Conservation (phyloP, 2,888 invertebrate species). For the Habroteleia sp. region DNA sequence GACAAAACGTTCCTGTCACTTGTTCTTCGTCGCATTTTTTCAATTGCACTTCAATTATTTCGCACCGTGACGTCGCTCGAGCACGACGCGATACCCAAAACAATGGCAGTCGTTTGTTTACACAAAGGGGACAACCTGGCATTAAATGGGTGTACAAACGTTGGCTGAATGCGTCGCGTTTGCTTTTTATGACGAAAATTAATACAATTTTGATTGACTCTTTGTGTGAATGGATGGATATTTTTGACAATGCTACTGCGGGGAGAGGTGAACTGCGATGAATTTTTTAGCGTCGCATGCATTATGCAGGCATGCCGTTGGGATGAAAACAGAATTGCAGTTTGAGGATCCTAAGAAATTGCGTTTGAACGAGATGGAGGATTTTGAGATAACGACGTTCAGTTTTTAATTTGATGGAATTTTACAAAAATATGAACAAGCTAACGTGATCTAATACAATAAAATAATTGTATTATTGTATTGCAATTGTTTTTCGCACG, state of each 20-base stretch:
- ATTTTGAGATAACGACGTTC: too few relatives aligned
- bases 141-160: constrained; percentile 46
- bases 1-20: constrained; percentile 63
- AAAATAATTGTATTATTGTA: too few relatives aligned
- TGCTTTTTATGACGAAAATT: constrained; percentile 31
- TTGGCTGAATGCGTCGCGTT: constrained; percentile 33
- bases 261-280: too few relatives aligned
- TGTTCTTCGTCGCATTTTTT: constrained; percentile 35
- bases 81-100: constrained; percentile 52
- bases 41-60: constrained; percentile 66
- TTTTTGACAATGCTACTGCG: too few relatives aligned
- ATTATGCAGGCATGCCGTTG: too few relatives aligned
- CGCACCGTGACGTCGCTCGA: constrained; percentile 56
- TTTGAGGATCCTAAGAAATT: too few relatives aligned
- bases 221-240: constrained; percentile 19
- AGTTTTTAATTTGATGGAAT: too few relatives aligned
- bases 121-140: constrained; percentile 41
- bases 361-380: too few relatives aligned
- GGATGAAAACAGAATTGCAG: not conserved
- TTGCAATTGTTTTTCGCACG: too few relatives aligned
- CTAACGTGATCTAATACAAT: too few relatives aligned
- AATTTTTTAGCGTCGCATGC: constrained; percentile 19
- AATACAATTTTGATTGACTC: constrained; percentile 54
- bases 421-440: too few relatives aligned
- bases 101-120: constrained; percentile 49